Conservation (phyloP, 1,140 invertebrate species). For the Brachionus koreanus region DNA sequence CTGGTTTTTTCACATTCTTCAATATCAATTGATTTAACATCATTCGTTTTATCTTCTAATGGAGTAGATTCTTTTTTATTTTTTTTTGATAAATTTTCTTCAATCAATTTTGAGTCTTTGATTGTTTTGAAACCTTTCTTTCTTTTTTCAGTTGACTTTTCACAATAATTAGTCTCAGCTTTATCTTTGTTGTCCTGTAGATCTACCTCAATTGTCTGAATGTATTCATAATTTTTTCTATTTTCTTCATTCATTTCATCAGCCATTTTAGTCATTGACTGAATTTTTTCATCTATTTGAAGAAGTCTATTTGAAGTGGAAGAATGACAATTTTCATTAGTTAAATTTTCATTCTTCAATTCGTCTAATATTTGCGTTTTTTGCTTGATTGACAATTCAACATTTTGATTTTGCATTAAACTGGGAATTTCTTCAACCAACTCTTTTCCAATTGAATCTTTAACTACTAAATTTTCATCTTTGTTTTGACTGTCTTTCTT, state of each 20-base stretch:
- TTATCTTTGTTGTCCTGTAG: neutral
- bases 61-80: neutral
- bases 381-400: neutral
- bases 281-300: constrained; percentile 10
- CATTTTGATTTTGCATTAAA: too few relatives aligned
- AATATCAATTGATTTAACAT: neutral
- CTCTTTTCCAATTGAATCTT: neutral
- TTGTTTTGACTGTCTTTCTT: too few relatives aligned
- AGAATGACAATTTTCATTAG: neutral
- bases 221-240: neutral
- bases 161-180: too few relatives aligned
- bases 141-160: too few relatives aligned
- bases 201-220: neutral
- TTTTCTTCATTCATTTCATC: neutral
- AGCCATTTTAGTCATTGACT: constrained; percentile 17
- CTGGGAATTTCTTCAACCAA: too few relatives aligned
- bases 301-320: neutral
- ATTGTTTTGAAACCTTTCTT: neutral
- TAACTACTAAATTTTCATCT: neutral
- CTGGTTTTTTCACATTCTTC: neutral
- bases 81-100: neutral
- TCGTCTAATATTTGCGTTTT: neutral
- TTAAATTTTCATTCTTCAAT: neutral
- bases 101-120: neutral
- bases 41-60: neutral